Evolutionary conservation across 2,113 vertebrate species (phyloP).

Genomic region (Abramis brama): DNA sequence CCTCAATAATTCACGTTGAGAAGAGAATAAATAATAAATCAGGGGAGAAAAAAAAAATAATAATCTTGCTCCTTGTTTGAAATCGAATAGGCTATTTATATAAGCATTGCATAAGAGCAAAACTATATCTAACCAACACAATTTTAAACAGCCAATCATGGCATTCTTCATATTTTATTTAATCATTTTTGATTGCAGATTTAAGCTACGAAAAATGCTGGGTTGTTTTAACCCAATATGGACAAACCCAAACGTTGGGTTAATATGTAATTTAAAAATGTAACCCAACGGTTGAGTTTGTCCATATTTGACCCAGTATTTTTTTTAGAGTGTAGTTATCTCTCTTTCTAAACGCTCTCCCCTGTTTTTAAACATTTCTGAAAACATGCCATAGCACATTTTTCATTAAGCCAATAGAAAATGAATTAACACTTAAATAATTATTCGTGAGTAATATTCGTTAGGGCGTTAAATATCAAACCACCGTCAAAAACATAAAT

Average conservation of each 20-base stretch:
- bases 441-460: neutral
- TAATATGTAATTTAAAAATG: too few species aligned
- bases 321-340: too few species aligned
- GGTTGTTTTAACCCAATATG: too few species aligned
- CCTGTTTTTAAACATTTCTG: neutral
- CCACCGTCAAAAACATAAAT: neutral
- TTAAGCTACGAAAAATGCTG: too few species aligned
- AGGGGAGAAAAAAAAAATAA: neutral
- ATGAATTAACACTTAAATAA: neutral
- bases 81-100: neutral
- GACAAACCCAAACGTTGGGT: too few species aligned
- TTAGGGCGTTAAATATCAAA: neutral
- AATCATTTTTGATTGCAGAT: neutral
- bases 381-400: neutral
- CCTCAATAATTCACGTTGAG: neutral
- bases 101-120: neutral
- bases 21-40: neutral
- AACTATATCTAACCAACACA: neutral
- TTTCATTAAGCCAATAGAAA: neutral
- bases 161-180: neutral
- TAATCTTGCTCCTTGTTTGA: neutral
- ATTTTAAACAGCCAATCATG: neutral
- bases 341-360: neutral
- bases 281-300: too few species aligned
- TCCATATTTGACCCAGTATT: too few species aligned